Percentiles rank a stretch among this genome's conserved stretches.
Conservation (phyloP, 2,113 vertebrate species). For the Ramphastos sulfuratus region DNA sequence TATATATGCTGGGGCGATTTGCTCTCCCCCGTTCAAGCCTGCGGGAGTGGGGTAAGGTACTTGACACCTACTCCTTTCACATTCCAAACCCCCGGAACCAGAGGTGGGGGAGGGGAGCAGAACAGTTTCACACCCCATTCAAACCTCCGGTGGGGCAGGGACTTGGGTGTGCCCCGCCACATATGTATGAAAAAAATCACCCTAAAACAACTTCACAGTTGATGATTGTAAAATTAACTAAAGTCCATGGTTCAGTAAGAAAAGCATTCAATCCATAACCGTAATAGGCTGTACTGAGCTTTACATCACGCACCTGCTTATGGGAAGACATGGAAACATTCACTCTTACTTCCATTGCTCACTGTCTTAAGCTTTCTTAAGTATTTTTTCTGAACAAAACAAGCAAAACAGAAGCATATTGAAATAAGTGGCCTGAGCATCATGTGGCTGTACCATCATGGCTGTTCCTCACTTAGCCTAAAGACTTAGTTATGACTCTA, state of each 20-base stretch:
- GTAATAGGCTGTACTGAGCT: neutral
- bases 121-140: no score
- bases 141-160: no score
- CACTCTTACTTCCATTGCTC: neutral
- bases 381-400: neutral
- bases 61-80: no score
- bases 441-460: neutral
- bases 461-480: neutral
- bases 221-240: no score
- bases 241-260: neutral
- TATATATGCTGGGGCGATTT: no score
- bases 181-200: no score
- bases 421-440: neutral
- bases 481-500: neutral
- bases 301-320: neutral
- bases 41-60: no score
- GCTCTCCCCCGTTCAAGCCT: no score
- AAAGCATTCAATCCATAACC: neutral
- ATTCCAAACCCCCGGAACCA: no score
- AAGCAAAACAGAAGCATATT: neutral
- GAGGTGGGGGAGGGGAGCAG: no score
- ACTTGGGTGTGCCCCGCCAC: no score
- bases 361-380: conserved; percentile 6
- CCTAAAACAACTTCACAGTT: no score
- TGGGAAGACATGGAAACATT: neutral